Evolutionary conservation across 2,113 vertebrate genomes (phyloP), one percentile per base, ranked within the genome.

Genomic region (Cromileptes altivelis): DNA sequence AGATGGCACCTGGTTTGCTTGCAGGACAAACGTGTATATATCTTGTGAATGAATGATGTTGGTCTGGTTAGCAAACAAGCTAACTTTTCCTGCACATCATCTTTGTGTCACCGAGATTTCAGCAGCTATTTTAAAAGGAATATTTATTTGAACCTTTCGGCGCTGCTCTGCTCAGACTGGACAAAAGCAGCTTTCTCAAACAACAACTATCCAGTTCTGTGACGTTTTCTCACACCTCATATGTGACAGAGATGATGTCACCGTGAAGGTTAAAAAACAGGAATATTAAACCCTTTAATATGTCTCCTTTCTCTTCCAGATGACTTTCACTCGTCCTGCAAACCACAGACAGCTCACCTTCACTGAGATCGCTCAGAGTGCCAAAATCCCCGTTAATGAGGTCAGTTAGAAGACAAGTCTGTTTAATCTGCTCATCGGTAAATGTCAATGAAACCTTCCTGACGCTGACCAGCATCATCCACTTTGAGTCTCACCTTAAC

Each of bases 301-400:
- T 2, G 27, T 61, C 21, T 88, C 3, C 17, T 13, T 49, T 57
- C 4, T 60, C 27, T 68, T 89, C 1, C 91, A 99, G 98, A 99
- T 99, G 98, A 99, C 98, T 8, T 99, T 99, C 94, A 99, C 98
- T 57, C 97, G 98, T 13, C 98, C 98, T 0, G 98, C 98, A 33
- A 99, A 99, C 74, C 96, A 99, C 93, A 94, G 98, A 74, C 98
- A 99, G 87, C 97, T 99, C 84, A 99, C 97, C 42, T 99, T 99
- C 81, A 96, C 97, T 1, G 98, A 99, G 92, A 99, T 99, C 58
- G 95, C 96, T 27, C 95, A 96, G 90, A 99, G 97, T 77, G 96
- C 98, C 91, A 97, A 98, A 89, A 96, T 99, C 92, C 95, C 96
- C 0, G 96, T 98, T 27, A 97, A 97, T 0, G 98, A 99, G 97